These are phyloP conservation scores for Platysteira castanea DNA, from an alignment of 2,113 vertebrate genomes.

Conservation along the genomic window DNA sequence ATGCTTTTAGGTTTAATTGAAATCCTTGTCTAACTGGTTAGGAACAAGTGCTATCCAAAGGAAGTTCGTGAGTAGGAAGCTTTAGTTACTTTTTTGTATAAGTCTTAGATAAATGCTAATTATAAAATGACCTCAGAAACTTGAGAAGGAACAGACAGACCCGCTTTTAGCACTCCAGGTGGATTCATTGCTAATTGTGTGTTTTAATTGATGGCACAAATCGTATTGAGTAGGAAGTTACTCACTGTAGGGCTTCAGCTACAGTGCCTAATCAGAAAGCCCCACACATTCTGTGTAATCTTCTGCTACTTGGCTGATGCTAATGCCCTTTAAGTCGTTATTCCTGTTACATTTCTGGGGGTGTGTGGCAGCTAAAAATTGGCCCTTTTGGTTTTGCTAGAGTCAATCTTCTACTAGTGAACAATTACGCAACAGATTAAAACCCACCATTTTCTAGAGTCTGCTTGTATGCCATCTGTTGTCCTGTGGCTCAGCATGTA, in stretches of 20 bases:
- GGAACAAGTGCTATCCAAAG: not conserved
- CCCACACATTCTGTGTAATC: not conserved
- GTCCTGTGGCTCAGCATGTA: not conserved
- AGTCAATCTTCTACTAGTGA: not conserved
- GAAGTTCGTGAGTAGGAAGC: conserved; percentile 1
- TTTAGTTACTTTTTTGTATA: not conserved
- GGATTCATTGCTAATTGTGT: conserved; percentile 28
- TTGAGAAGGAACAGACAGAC: conserved; percentile 41
- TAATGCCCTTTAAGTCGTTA: conserved; percentile 4
- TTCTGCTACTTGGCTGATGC: not conserved
- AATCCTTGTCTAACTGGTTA: not conserved
- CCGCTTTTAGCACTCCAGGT: conserved; percentile 48
- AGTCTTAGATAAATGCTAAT: conserved; percentile 31
- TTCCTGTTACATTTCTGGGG: conserved; percentile 14
- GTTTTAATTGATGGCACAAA: conserved; percentile 18
- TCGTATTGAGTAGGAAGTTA: conserved; percentile 1
- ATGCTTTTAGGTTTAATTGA: not conserved
- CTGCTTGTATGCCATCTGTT: conserved; percentile 29
- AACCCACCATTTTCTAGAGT: not conserved
- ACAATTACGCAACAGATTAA: conserved; percentile 17
- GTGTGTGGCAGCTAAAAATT: conserved; percentile 3
- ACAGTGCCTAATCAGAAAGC: not conserved
- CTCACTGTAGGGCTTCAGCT: not conserved
- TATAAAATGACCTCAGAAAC: conserved; percentile 54
- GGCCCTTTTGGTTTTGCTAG: not conserved